These are phyloP conservation scores for Neomonachus schauinslandi DNA, from an alignment of 2,113 vertebrate species.

Conservation along the genomic window DNA sequence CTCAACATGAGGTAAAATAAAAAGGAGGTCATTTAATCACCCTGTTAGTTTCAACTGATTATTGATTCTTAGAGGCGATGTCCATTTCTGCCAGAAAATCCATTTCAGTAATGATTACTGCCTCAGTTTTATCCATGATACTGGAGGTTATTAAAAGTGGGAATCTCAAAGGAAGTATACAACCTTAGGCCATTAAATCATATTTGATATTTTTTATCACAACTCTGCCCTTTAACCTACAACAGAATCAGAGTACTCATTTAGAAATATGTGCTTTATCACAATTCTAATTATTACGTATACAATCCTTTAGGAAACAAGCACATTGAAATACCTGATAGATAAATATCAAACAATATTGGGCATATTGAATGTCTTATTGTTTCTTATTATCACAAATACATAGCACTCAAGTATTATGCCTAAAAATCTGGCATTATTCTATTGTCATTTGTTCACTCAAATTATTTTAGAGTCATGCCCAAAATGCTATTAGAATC, in stretches of 20 bases:
- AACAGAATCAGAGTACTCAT: constrained; percentile 58
- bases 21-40: constrained; percentile 89
- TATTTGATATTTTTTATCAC: constrained; percentile 85
- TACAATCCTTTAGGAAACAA: constrained; percentile 66
- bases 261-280: constrained; percentile 66
- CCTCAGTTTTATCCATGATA: constrained; percentile 86
- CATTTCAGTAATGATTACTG: constrained; percentile 88
- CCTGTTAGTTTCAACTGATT: constrained; percentile 89
- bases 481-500: constrained; percentile 24
- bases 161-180: constrained; percentile 82
- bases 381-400: constrained; percentile 73
- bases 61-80: constrained; percentile 88
- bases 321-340: constrained; percentile 65
- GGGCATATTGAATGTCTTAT: constrained; percentile 75
- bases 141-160: constrained; percentile 87
- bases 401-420: constrained; percentile 68
- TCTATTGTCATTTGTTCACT: constrained; percentile 56
- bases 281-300: constrained; percentile 81
- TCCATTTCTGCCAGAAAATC: constrained; percentile 91
- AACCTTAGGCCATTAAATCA: constrained; percentile 81
- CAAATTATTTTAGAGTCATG: constrained; percentile 53
- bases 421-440: constrained; percentile 65
- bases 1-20: constrained; percentile 87
- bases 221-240: constrained; percentile 80
- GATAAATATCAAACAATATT: constrained; percentile 79